phyloP scores from a whole-genome alignment of 2,888 invertebrate species.

The Magallana nippona region DNA sequence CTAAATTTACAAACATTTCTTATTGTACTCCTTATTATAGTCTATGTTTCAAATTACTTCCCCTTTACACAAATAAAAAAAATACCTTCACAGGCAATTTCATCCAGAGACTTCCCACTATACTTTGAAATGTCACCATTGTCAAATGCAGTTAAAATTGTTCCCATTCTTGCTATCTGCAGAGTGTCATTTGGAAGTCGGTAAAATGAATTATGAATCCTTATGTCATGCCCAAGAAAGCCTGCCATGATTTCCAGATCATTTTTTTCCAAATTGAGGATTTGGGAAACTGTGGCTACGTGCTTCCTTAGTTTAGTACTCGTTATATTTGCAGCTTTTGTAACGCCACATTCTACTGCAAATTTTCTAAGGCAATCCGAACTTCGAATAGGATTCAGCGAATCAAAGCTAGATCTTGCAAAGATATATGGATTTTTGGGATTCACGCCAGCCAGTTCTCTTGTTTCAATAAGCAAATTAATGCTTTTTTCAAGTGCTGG shows the following conservation, averaged over 20 bases:
- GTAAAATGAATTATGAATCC: conserved; percentile 44
- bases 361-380: conserved; percentile 47
- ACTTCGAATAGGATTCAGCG: conserved; percentile 46
- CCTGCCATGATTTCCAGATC: conserved; percentile 44
- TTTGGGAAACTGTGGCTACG: conserved; percentile 41
- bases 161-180: conserved; percentile 40
- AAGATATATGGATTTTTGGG: conserved; percentile 51
- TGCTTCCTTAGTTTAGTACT: conserved; percentile 46
- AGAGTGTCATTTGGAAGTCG: conserved; percentile 41
- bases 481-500: conserved; percentile 42
- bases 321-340: conserved; percentile 39
- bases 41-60: no score
- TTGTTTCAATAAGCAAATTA: conserved; percentile 48
- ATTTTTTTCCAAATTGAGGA: conserved; percentile 37
- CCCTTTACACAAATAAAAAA: no score
- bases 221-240: conserved; percentile 47
- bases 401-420: conserved; percentile 48
- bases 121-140: conserved; percentile 28
- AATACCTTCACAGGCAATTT: conserved; percentile 36
- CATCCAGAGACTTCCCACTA: conserved; percentile 32
- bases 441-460: conserved; percentile 45
- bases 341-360: conserved; percentile 12
- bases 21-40: no score
- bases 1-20: no score
- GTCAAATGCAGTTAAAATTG: conserved; percentile 34